Evolutionary conservation across 2,797 vertebrate genomes (phyloP).

Genomic region (Crax fasciolata): DNA sequence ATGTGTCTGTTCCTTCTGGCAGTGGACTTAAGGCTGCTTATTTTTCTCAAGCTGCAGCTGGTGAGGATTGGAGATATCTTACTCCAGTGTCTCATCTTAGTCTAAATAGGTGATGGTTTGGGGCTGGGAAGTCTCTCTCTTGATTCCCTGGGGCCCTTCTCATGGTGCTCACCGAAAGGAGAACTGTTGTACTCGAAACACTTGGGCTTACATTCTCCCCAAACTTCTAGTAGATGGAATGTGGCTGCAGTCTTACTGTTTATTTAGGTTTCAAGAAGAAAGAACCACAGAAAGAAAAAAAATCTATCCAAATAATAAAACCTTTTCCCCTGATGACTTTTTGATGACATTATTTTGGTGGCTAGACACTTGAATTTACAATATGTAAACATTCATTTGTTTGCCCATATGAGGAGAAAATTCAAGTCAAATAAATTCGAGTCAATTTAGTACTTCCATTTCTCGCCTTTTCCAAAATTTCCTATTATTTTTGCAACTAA

Average conservation of each 20-base stretch:
- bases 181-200: not conserved
- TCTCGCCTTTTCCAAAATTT: not conserved
- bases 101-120: not conserved
- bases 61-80: not conserved
- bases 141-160: accelerated
- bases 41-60: not conserved
- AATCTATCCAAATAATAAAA: constrained; percentile 29
- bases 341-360: constrained; percentile 51
- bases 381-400: constrained; percentile 47
- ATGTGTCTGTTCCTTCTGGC: not conserved
- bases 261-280: constrained; percentile 62
- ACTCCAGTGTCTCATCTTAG: not conserved
- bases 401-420: constrained; percentile 34
- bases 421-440: constrained; percentile 64
- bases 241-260: constrained; percentile 13
- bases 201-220: not conserved
- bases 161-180: not conserved
- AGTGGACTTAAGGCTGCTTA: not conserved
- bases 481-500: constrained; percentile 34
- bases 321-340: constrained; percentile 35
- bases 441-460: constrained; percentile 7
- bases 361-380: constrained; percentile 42
- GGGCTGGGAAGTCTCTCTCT: not conserved
- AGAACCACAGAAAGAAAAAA: constrained; percentile 35
- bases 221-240: not conserved